Percentiles rank a stretch among this genome's conserved stretches.
Conservation (phyloP, 2,113 vertebrate genomes). For the Rhinoptilus africanus region DNA sequence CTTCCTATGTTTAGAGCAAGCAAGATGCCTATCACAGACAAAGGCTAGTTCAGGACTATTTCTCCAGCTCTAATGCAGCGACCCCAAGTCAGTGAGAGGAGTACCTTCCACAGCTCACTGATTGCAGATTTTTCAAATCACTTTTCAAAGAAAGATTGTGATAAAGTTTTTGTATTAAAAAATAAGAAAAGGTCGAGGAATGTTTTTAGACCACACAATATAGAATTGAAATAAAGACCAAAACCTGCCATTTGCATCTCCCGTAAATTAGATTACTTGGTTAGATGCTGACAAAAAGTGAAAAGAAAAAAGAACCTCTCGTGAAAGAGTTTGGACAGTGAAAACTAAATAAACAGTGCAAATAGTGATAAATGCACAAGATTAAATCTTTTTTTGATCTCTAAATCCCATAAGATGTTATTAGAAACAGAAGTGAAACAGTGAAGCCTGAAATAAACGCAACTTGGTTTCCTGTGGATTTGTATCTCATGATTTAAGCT, state of each 20-base stretch:
- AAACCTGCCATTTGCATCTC: background rate
- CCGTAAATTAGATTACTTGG: background rate
- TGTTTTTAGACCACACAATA: background rate
- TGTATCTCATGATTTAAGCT: background rate
- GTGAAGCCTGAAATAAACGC: background rate
- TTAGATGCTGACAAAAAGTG: background rate
- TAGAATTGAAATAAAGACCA: background rate
- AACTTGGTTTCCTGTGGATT: slow-evolving; percentile 10
- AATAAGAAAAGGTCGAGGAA: fast-evolving
- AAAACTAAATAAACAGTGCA: background rate
- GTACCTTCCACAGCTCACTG: background rate
- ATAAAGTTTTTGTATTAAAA: background rate
- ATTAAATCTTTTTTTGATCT: background rate
- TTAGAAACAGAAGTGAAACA: slow-evolving; percentile 33
- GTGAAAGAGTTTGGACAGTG: background rate
- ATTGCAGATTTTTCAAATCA: background rate
- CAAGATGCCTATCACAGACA: background rate
- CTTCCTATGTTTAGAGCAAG: background rate
- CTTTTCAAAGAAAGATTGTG: background rate
- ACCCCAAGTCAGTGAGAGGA: background rate
- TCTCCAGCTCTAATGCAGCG: background rate
- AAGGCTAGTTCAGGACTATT: background rate
- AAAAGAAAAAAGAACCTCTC: background rate
- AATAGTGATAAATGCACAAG: slow-evolving; percentile 6
- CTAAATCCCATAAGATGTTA: slow-evolving; percentile 14